Evolutionary conservation across 2,113 vertebrate species (phyloP).

Genomic region (Pollimyrus isidori): DNA sequence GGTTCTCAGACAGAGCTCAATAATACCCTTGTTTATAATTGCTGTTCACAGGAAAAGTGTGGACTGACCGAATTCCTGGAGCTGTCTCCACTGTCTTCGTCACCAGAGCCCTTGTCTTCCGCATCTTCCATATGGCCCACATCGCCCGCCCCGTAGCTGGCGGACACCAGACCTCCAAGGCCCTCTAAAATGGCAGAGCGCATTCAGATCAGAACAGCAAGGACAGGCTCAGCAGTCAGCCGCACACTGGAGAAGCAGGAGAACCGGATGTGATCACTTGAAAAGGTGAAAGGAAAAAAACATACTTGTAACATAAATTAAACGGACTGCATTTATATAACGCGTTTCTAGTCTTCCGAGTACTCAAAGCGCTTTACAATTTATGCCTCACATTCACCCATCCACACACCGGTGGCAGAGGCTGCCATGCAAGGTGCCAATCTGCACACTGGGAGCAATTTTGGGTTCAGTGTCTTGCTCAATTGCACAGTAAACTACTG

Average conservation of each 20-base stretch:
- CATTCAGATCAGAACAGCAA: no score
- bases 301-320: neutral
- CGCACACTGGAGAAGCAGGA: neutral
- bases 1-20: neutral
- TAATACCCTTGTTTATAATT: neutral
- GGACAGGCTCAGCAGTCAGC: neutral
- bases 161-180: constrained; percentile 72
- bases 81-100: constrained; percentile 85
- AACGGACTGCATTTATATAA: no score
- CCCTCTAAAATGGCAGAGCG: constrained; percentile 47
- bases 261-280: neutral
- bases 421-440: no score
- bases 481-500: neutral
- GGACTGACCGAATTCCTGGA: constrained; percentile 74
- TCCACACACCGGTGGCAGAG: no score
- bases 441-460: no score
- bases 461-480: no score
- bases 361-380: no score
- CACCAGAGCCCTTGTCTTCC: constrained; percentile 69
- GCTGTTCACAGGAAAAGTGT: neutral
- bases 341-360: no score
- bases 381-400: no score
- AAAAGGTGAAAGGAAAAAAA: neutral
- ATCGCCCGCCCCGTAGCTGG: constrained; percentile 79
- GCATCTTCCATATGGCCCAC: constrained; percentile 59